Base-by-base conservation (phyloP, 2,888 invertebrate genomes). In the Cancer borealis region DNA sequence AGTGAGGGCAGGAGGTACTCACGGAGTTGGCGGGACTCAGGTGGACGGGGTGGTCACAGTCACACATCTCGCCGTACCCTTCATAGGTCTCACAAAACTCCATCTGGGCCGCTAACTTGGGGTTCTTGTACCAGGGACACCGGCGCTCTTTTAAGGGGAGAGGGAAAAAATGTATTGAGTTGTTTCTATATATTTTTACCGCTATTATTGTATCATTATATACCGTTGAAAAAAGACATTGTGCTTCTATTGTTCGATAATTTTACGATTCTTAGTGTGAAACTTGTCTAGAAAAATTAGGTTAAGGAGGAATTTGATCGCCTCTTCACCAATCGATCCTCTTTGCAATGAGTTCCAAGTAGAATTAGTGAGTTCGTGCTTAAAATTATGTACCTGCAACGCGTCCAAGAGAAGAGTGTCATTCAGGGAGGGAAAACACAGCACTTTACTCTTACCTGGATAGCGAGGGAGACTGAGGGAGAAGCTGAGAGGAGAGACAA, bases 11-110 rank as follows among this genome's bases (percentile, higher is more conserved):
- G 60, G 60, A 21, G 21, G 60, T 60, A 90, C 93, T 93, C 54
- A 89, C 93, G 21, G 93, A 46, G 12, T 21, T 30, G 79, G 6
- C 0, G 26, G 47, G 93, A 49, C 39, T 66, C 30, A 91, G 93
- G 84, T 84, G 49, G 54, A 93, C 54, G 3, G 93, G 93, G 8
- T 49, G 30, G 5, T 87, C 49, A 45, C 93, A 93, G 93, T 66
- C 12, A 79, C 95, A 95, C 88, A 95, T 92, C 73, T 93, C 88
- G 10, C 93, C 92, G 92, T 95, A 95, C 0, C 95, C 94, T n/a
- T 95, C 95, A 88, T 92, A 95, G 4, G 54, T 45, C 84, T 92
- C 94, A 46, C 95, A 95, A 84, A 95, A 95, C 54, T 89, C 66
- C 17, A 91, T 84, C 47, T 93, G 90, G 17, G 30, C 45, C 17